phyloP scores from a whole-genome alignment of 2,113 vertebrate species.

The Pampusana beccarii region DNA sequence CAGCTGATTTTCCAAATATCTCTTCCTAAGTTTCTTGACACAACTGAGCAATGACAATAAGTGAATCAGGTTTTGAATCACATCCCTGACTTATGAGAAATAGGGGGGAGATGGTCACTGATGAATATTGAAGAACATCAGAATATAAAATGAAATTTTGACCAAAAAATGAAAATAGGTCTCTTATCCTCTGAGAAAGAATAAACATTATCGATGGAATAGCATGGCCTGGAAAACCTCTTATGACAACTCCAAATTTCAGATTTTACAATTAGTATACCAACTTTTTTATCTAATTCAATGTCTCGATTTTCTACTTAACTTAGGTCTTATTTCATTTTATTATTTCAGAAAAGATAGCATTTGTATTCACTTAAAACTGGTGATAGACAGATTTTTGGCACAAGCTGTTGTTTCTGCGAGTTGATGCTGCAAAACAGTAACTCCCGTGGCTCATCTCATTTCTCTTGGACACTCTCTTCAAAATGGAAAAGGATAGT shows the following conservation, averaged over 20 bases:
- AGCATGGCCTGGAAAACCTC: fast-evolving
- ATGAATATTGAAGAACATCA: background rate
- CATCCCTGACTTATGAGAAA: background rate
- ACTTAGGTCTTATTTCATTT: background rate
- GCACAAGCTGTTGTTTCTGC: background rate
- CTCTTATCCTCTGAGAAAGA: background rate
- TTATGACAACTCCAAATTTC: background rate
- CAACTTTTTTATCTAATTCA: background rate
- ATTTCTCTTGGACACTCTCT: background rate
- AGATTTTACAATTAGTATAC: background rate
- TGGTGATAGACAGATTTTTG: background rate
- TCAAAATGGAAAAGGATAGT: background rate
- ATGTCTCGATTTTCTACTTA: background rate
- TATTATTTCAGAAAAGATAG: background rate
- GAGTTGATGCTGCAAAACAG: background rate
- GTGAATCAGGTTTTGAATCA: background rate
- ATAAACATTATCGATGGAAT: background rate
- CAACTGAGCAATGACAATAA: background rate
- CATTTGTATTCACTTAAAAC: background rate
- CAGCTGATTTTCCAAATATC: background rate
- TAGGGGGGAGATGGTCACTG: fast-evolving
- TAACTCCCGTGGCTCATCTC: background rate
- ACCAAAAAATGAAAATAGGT: background rate
- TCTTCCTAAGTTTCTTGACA: background rate
- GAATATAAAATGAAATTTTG: background rate